Conservation (phyloP, 2,888 invertebrate genomes). For the Orthosia gracilis region DNA sequence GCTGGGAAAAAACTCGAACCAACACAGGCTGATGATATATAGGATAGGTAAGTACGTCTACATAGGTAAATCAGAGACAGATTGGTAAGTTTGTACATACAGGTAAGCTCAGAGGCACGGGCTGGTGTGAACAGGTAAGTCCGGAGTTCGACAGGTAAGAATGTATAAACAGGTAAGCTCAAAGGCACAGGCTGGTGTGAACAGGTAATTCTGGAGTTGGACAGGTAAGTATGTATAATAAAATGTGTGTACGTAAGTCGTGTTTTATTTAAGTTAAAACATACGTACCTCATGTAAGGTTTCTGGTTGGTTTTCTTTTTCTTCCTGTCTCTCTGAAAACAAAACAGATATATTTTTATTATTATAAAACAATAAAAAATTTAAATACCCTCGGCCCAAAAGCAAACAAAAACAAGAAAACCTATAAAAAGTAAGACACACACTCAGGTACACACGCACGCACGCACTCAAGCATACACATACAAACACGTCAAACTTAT, state of each 20-base stretch:
- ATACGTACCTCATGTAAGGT: constrained; percentile 52
- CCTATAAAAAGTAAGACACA: constrained; percentile 19
- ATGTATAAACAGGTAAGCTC: no score
- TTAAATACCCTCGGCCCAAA: constrained; percentile 18
- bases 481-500: no score
- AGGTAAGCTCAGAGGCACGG: constrained; percentile 12
- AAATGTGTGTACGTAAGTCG: constrained; percentile 29
- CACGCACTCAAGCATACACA: constrained; percentile 10
- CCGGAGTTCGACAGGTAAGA: constrained; percentile 12
- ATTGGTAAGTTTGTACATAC: constrained; percentile 8
- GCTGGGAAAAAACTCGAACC: constrained; percentile 40
- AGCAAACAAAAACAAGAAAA: constrained; percentile 21
- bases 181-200: no score
- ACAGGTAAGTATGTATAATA: constrained; percentile 10
- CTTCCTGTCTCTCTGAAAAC: constrained; percentile 46
- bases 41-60: constrained; percentile 17
- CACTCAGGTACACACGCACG: constrained; percentile 15
- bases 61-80: constrained; percentile 16
- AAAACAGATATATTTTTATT: constrained; percentile 42
- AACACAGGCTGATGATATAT: constrained; percentile 20
- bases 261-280: constrained; percentile 40
- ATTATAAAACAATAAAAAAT: constrained; percentile 21
- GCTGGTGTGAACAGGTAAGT: neutral
- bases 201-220: no score
- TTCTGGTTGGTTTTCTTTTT: constrained; percentile 53